phyloP scores from a whole-genome alignment of 1,140 invertebrate genomes.

The Polypedilum vanderplanki region DNA sequence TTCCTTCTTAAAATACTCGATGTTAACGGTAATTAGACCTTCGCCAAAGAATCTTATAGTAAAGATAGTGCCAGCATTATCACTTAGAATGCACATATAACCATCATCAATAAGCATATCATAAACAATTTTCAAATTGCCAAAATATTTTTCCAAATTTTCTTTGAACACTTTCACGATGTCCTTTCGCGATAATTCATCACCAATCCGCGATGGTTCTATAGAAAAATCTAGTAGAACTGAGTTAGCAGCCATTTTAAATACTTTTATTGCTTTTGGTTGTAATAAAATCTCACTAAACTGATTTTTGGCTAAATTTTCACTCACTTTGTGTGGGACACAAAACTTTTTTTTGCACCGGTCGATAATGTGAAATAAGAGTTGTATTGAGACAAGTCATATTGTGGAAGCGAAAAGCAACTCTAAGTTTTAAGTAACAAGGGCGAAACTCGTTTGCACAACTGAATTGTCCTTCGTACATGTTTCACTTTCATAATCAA shows the following conservation, averaged over 20 bases:
- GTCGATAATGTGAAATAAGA: not conserved
- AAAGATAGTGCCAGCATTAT: constrained; percentile 56
- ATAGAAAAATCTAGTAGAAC: constrained; percentile 73
- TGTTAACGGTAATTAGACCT: constrained; percentile 67
- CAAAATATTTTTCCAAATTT: constrained; percentile 59
- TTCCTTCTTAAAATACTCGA: constrained; percentile 71
- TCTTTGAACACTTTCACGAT: constrained; percentile 59
- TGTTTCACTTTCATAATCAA: not conserved
- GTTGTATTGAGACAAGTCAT: not conserved
- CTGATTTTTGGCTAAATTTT: not conserved
- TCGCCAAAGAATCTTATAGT: constrained; percentile 63
- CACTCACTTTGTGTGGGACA: not conserved
- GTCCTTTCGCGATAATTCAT: constrained; percentile 56
- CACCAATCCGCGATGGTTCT: constrained; percentile 56
- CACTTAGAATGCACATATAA: constrained; percentile 58
- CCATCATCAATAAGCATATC: constrained; percentile 56
- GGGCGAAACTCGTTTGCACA: not conserved
- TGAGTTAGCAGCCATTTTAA: constrained; percentile 69
- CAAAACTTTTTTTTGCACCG: constrained; percentile 8
- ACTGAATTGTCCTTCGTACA: not conserved
- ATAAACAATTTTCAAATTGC: constrained; percentile 55
- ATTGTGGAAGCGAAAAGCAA: not conserved
- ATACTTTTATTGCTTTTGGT: not conserved
- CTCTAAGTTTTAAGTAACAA: not conserved
- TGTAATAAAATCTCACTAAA: not conserved